Percentiles rank a stretch among this genome's conserved stretches.
Conservation (phyloP, 2,888 invertebrate genomes). For the Rutpela maculata region DNA sequence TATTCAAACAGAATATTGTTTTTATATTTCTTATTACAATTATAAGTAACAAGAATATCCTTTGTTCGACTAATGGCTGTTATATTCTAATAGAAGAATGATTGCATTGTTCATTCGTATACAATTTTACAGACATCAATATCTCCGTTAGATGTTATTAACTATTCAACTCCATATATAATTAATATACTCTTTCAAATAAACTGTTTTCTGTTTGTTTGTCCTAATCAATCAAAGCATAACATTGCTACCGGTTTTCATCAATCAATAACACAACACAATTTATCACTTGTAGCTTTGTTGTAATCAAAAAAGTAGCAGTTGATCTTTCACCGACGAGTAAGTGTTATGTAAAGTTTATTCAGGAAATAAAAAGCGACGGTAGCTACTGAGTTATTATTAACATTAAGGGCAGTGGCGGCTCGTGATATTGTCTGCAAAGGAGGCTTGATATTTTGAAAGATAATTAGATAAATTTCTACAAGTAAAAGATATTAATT, state of each 20-base stretch:
- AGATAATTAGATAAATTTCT: no score
- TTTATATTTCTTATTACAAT: no score
- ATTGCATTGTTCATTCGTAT: not conserved
- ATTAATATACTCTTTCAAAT: not conserved
- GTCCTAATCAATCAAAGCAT: slow-evolving; percentile 2
- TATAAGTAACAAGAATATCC: no score
- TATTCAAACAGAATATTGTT: no score
- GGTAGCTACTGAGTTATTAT: slow-evolving; percentile 14
- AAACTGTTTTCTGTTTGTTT: not conserved
- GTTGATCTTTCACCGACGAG: slow-evolving; percentile 9
- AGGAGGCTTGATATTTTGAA: no score
- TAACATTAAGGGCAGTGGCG: no score
- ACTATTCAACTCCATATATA: not conserved
- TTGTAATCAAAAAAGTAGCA: not conserved
- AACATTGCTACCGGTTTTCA: not conserved
- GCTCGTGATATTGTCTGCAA: no score
- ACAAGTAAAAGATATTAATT: no score
- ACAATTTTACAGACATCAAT: not conserved
- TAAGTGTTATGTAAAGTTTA: slow-evolving; percentile 1
- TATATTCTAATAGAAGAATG: not conserved
- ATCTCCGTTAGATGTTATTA: not conserved
- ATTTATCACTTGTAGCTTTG: not conserved
- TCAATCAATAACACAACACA: slow-evolving; percentile 3
- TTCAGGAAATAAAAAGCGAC: slow-evolving; percentile 12
- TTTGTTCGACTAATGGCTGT: not conserved